Percentiles rank a stretch among this genome's conserved stretches.
These are phyloP conservation scores for Lagopus muta DNA, from an alignment of 2,113 vertebrate genomes.

Conservation along the genomic window DNA sequence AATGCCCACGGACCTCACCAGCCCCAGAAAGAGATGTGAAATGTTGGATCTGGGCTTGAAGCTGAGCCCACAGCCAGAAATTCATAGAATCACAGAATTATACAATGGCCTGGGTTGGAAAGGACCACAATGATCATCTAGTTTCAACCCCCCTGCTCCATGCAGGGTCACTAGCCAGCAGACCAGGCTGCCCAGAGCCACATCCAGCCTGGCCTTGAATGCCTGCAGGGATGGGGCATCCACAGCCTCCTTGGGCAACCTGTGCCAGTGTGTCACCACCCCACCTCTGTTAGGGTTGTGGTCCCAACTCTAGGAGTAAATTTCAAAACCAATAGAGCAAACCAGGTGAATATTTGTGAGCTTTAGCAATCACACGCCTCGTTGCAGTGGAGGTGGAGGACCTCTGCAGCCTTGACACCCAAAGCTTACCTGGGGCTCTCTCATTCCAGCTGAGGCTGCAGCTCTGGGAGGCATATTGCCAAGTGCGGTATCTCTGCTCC, in stretches of 20 bases:
- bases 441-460: constrained; percentile 89
- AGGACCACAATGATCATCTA: too few species aligned
- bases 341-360: background rate
- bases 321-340: background rate
- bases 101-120: too few species aligned
- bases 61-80: background rate
- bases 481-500: constrained; percentile 93
- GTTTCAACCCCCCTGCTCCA: too few species aligned
- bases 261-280: too few species aligned
- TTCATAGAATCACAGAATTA: too few species aligned
- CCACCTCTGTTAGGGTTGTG: background rate
- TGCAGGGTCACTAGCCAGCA: too few species aligned
- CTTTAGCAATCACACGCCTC: background rate
- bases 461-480: constrained; percentile 97
- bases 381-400: background rate
- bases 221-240: too few species aligned
- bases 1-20: background rate
- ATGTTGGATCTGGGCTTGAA: background rate
- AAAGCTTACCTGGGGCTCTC: background rate
- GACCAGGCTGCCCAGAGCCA: too few species aligned
- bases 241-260: too few species aligned
- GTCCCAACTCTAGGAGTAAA: background rate
- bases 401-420: background rate
- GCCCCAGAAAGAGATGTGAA: background rate
- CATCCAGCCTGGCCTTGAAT: too few species aligned